Conservation (phyloP, 2,888 invertebrate species). For the Kryphioiulus occultus region DNA sequence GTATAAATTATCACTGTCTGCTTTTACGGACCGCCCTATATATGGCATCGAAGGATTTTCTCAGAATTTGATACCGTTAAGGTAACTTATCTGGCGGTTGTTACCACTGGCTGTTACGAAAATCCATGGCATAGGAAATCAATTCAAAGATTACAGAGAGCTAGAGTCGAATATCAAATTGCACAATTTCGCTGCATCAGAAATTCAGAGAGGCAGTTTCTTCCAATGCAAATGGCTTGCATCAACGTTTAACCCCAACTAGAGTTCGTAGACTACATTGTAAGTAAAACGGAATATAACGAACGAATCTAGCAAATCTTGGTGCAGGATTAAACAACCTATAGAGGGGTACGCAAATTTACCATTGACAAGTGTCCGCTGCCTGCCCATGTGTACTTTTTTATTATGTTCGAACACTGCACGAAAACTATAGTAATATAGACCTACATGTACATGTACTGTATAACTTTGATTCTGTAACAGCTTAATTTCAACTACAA, state of each 20-base stretch:
- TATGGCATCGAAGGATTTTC: background rate
- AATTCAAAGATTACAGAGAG: background rate
- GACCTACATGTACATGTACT: too few species aligned
- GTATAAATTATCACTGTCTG: constrained; percentile 10
- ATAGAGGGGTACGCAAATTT: too few species aligned
- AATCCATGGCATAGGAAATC: background rate
- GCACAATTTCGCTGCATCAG: background rate
- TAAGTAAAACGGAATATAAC: too few species aligned
- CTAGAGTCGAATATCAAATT: background rate
- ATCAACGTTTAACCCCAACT: background rate
- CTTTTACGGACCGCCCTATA: background rate
- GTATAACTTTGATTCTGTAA: background rate
- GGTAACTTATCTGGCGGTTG: background rate
- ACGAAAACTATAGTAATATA: too few species aligned
- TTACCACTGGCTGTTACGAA: background rate
- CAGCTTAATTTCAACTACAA: background rate
- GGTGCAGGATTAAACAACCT: too few species aligned
- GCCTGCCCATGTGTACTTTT: too few species aligned
- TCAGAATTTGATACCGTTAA: background rate
- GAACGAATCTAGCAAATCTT: too few species aligned
- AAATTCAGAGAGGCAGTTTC: too few species aligned
- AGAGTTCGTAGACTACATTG: too few species aligned
- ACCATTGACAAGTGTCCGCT: too few species aligned
- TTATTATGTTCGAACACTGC: too few species aligned
- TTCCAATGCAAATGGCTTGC: too few species aligned